Percentiles rank a stretch among this genome's conserved stretches.
Conservation (phyloP, 2,113 vertebrate species). For the Echinops telfairi region DNA sequence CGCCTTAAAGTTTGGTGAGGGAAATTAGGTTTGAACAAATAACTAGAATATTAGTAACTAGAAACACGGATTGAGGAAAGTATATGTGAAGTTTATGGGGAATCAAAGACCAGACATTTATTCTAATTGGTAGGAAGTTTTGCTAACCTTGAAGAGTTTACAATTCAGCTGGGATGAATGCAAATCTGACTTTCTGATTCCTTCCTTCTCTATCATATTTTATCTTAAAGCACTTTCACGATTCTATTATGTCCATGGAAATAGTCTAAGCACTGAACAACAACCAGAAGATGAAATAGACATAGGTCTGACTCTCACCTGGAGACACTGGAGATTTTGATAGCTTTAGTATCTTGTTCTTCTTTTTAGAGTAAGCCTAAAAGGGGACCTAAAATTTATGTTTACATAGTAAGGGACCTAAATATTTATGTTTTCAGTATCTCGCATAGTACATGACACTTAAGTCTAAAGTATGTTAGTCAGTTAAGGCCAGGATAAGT, state of each 20-base stretch:
- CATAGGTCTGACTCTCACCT: background rate
- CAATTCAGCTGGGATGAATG: background rate
- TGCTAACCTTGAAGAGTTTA: background rate
- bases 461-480: background rate
- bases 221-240: constrained; percentile 46
- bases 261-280: constrained; percentile 11
- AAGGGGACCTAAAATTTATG: background rate
- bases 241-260: background rate
- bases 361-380: background rate
- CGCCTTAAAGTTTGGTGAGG: background rate
- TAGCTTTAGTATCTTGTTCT: background rate
- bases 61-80: constrained; percentile 24
- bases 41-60: background rate
- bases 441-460: background rate
- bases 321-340: background rate
- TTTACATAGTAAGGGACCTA: background rate
- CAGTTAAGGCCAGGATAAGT: background rate
- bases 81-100: background rate
- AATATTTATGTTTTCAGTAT: background rate
- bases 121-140: background rate
- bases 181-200: background rate
- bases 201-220: constrained; percentile 2
- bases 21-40: background rate
- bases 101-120: background rate
- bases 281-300: background rate